Evolutionary conservation across 2,113 vertebrate species (phyloP), one percentile per base, ranked within the genome.

Genomic region (Eptesicus fuscus): DNA sequence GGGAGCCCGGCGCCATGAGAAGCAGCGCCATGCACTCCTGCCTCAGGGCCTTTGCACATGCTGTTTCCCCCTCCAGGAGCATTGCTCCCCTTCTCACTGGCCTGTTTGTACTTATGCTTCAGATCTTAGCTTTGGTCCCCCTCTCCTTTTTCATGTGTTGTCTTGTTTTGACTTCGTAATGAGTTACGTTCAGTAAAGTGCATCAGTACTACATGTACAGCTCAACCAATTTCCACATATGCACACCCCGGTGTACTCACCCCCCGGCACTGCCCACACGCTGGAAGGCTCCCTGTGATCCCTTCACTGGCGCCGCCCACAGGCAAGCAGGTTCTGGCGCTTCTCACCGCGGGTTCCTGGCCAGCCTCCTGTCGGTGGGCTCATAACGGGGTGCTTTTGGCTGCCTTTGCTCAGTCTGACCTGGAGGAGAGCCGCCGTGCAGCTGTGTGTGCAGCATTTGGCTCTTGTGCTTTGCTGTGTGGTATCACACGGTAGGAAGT

Each of bases 381-480:
- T 28, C 10, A 4, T 1, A 7, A 7, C 16, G 6, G 30, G 13
- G 32, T 3, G 0, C 69, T 42, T 42, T 67, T 3, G 5, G n/a
- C 65, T 83, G 35, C 67, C 71, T 73, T 32, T 14, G 23, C 32
- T 63, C 67, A 7, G 0, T 40, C n/a, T 32, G 8, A 0, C 1
- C 6, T 6, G 16, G 1, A 1, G 17, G 74, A 85, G 86, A 49
- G 16, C 11, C 63, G 3, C 13, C 56, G 1, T 3, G 0, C 1
- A 2, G 18, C 2, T 40, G 16, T 1, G 1, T 3, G 18, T 0
- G 35, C 49, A 14, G 30, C 7, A 9, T 20, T 13, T 7, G 37
- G 7, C 16, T 56, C 40, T 16, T 30, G 35, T 10, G 30, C 77
- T 37, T 32, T 20, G 17, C 53, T 49, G 13, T 3, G 1, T 30